Conservation (phyloP, 2,797 vertebrate species). For the Sebastes miniatus region DNA sequence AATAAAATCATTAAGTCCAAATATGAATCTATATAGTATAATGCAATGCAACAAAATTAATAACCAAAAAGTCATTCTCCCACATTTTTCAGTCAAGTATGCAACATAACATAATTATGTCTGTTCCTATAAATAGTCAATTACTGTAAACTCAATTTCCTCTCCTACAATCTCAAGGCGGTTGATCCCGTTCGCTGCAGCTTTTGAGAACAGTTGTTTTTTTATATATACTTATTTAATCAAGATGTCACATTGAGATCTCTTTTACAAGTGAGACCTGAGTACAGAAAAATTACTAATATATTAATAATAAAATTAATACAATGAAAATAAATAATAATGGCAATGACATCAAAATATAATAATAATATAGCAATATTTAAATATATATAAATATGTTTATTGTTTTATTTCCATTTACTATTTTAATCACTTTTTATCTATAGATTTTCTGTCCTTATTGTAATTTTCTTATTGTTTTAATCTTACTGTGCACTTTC, state of each 20-base stretch:
- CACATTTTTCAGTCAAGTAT: no score
- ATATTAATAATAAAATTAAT: neutral
- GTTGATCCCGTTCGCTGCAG: fast-evolving
- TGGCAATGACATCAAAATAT: neutral
- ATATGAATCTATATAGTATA: neutral
- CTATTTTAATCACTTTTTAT: no score
- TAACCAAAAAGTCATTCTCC: no score
- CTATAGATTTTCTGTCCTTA: no score
- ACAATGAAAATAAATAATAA: neutral
- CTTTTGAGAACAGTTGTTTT: no score
- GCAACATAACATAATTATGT: neutral
- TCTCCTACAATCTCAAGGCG: fast-evolving
- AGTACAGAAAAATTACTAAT: neutral
- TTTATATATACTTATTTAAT: neutral
- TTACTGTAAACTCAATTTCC: no score
- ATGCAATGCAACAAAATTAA: neutral
- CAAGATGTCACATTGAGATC: neutral
- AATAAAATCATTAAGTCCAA: neutral
- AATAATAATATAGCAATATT: no score
- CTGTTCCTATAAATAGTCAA: neutral
- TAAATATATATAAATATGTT: no score
- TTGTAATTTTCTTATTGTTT: no score
- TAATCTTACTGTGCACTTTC: no score
- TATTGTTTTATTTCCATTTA: no score
- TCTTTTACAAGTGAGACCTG: neutral